Evolutionary conservation across 2,113 vertebrate species (phyloP), one percentile per base, ranked within the genome.

Genomic region (Perca schrenkii): DNA sequence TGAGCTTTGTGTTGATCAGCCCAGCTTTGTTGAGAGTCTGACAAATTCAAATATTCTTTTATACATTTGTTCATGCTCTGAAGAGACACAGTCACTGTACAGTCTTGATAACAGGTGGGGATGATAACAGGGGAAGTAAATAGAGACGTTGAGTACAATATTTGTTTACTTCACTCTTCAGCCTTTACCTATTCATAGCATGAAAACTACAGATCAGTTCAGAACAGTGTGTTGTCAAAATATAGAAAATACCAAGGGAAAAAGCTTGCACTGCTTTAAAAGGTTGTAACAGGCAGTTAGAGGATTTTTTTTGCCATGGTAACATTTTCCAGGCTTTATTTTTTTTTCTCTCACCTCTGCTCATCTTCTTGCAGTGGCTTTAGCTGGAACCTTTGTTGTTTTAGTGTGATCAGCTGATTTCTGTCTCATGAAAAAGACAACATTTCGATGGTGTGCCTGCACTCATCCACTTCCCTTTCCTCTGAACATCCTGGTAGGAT

Each of bases 361-460:
- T 65, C 13, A 64, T 52, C 46, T 34, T 64, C 46, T 22, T 64
- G 34, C 40, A 46, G 64, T 46, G 8, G 62, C 16, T 77, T 71
- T 2, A 76, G 50, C 40, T 21, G 12, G 4, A 70, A 52, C 31
- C 49, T 60, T 15, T 70, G 52, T 70, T 58, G 6, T 80, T 87
- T 86, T 34, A 25, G 40, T 73, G 21, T 6, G 14, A 76, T 88
- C 77, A 84, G 53, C 72, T 82, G 65, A 75, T 81, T 36, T 34
- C 19, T 43, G 25, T 19, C 13, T 31, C 11, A 17, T 28, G 52
- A 5, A 77, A 77, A 43, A 72, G 28, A 83, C 11, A 60, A 43
- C 8, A 47, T 47, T 75, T 53, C 1, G 0, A 34, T n/a, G 49
- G 0, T 12, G 0, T 52, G 74, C 62, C 49, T 71, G 31, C 71